Evolutionary conservation across 2,113 vertebrate species (phyloP).

Genomic region (Delphinus delphis): DNA sequence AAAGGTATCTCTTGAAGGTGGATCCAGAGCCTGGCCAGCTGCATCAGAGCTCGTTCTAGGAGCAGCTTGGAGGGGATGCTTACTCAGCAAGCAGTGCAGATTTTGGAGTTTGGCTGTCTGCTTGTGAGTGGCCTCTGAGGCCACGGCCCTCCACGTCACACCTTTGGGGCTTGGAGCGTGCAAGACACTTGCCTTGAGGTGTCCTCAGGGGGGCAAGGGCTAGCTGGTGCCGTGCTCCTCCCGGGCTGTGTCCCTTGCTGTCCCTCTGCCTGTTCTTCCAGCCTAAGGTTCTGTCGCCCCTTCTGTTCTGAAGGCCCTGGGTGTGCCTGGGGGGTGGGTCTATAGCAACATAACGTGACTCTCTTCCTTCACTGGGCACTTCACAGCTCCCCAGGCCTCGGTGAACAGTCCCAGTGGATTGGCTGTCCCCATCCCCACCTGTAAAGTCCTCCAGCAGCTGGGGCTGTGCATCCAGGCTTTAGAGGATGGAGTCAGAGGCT

Average conservation of each 20-base stretch:
- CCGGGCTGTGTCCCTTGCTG: neutral
- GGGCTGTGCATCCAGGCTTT: neutral
- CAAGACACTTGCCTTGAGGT: neutral
- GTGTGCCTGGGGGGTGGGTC: neutral
- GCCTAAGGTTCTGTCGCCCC: neutral
- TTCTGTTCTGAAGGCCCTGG: neutral
- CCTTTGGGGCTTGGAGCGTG: rapidly evolving
- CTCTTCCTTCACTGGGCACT: neutral
- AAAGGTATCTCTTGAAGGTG: neutral
- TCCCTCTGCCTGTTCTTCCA: neutral
- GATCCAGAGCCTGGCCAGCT: neutral
- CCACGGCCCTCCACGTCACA: neutral
- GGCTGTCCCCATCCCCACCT: neutral
- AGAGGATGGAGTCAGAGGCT: neutral
- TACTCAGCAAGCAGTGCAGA: neutral
- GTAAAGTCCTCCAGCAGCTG: neutral
- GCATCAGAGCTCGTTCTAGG: neutral
- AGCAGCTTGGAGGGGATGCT: neutral
- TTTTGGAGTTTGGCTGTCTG: neutral
- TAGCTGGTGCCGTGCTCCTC: rapidly evolving
- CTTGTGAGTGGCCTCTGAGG: neutral
- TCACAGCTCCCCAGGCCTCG: neutral
- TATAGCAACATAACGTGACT: rapidly evolving
- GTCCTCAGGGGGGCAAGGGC: neutral
- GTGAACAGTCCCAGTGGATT: neutral